These are phyloP conservation scores for Mastomys natalensis DNA, from an alignment of 2,113 vertebrate genomes.

Conservation along the genomic window DNA sequence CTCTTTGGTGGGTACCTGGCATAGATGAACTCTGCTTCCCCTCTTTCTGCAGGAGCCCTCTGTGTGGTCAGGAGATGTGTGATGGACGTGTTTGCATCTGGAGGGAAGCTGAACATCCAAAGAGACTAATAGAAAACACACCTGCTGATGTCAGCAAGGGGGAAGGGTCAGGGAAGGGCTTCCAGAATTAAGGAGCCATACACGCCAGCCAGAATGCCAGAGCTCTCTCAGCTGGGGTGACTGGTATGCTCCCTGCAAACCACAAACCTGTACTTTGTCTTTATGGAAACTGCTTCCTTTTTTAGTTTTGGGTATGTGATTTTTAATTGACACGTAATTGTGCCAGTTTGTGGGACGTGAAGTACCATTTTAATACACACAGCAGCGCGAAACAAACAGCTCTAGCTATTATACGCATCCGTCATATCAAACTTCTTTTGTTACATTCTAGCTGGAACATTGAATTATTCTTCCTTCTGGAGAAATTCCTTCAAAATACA, in stretches of 20 bases:
- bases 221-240: accelerated
- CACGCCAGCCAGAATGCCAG: accelerated
- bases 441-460: background rate
- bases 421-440: too few species aligned
- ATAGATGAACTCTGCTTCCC: background rate
- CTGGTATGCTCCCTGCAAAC: accelerated
- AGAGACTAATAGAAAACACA: accelerated
- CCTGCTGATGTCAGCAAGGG: accelerated
- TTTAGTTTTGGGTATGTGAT: background rate
- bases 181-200: accelerated
- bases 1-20: background rate
- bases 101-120: background rate
- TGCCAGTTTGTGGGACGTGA: background rate
- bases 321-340: background rate
- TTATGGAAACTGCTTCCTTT: accelerated
- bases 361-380: accelerated
- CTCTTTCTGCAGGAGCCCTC: background rate
- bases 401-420: background rate
- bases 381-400: too few species aligned
- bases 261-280: accelerated
- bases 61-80: background rate
- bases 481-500: background rate
- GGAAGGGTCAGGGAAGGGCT: accelerated
- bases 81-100: accelerated
- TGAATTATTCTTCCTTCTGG: background rate